phyloP scores from a whole-genome alignment of 2,888 invertebrate genomes.

The Ptycholaimellus sp. region DNA sequence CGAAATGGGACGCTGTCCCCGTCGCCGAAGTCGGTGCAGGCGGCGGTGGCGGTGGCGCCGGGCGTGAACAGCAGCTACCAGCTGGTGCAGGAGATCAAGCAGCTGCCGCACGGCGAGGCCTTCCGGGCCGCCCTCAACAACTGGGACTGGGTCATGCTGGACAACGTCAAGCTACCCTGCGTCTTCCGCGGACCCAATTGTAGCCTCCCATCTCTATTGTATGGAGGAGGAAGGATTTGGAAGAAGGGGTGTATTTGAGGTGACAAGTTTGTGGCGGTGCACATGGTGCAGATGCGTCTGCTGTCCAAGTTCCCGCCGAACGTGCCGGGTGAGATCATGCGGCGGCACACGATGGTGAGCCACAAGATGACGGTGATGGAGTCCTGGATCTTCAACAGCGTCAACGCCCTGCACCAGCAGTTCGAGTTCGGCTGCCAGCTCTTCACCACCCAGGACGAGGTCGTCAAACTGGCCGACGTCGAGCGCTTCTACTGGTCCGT shows the following conservation, averaged over 20 bases:
- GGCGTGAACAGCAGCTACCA: neutral
- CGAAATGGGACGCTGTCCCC: neutral
- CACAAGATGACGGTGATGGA: conserved; percentile 9
- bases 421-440: conserved; percentile 18
- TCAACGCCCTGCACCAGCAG: conserved; percentile 13
- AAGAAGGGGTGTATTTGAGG: too few relatives aligned
- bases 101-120: conserved; percentile 6
- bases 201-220: too few relatives aligned
- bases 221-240: too few relatives aligned
- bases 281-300: conserved; percentile 17
- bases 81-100: conserved; percentile 5
- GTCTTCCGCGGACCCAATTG: conserved; percentile 3
- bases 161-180: conserved; percentile 2
- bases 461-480: conserved; percentile 12
- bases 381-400: conserved; percentile 17
- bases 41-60: neutral
- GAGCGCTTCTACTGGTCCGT: conserved; percentile 19
- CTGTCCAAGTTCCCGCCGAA: conserved; percentile 16
- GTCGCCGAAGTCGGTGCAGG: neutral
- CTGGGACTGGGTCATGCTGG: conserved; percentile 7
- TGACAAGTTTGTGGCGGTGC: conserved; percentile 11
- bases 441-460: conserved; percentile 14
- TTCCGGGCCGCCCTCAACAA: conserved; percentile 5
- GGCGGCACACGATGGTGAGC: conserved; percentile 12
- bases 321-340: conserved; percentile 11